phyloP scores from a whole-genome alignment of 2,113 vertebrate genomes.

The Furnarius figulus region DNA sequence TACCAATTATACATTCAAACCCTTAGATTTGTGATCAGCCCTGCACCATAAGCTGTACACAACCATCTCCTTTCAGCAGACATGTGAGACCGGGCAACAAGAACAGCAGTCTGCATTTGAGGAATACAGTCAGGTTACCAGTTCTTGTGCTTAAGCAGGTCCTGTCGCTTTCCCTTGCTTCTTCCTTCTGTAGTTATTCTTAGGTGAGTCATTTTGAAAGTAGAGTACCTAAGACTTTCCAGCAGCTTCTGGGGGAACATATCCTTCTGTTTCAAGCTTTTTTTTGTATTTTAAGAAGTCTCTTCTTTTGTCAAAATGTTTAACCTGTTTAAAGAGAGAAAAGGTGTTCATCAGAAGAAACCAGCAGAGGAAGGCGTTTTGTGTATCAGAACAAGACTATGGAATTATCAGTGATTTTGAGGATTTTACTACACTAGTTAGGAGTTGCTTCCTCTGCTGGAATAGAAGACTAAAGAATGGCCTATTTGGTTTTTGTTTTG shows the following conservation, averaged over 20 bases:
- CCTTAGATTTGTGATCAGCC: neutral
- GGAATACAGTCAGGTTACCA: neutral
- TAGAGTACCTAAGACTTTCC: slow-evolving; percentile 66
- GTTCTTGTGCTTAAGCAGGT: neutral
- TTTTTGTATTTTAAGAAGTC: slow-evolving; percentile 93
- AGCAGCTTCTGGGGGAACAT: slow-evolving; percentile 72
- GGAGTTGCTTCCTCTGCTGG: neutral
- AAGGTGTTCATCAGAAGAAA: neutral
- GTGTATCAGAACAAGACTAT: neutral
- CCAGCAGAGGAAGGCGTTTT: neutral
- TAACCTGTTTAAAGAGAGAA: slow-evolving; percentile 81
- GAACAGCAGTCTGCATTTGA: neutral
- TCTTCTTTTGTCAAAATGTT: slow-evolving; percentile 91
- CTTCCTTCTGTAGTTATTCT: neutral
- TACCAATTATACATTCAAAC: neutral
- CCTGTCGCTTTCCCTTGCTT: neutral
- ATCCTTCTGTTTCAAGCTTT: slow-evolving; percentile 83
- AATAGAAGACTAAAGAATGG: neutral
- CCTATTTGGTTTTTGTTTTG: rapidly evolving
- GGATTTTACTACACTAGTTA: neutral
- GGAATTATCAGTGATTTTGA: neutral
- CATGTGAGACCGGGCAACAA: neutral
- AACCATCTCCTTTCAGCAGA: neutral
- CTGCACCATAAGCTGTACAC: neutral
- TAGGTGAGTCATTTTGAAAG: neutral